These are phyloP conservation scores for Meteorus sp. DNA, from an alignment of 1,140 invertebrate genomes.

Conservation along the genomic window DNA sequence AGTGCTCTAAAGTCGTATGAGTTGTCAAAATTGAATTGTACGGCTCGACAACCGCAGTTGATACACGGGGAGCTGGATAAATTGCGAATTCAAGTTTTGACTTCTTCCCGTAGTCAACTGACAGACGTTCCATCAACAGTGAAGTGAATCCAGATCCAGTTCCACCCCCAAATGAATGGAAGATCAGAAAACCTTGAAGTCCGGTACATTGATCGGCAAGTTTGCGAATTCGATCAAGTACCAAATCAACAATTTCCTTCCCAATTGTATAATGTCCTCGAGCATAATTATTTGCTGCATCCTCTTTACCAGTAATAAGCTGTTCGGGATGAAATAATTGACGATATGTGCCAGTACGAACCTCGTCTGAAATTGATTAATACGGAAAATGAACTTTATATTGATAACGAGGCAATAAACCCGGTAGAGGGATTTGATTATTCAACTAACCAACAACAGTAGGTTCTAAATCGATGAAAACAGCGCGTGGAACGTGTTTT, in stretches of 20 bases:
- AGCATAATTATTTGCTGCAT: conserved; percentile 63
- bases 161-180: conserved; percentile 65
- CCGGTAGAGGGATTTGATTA: no score
- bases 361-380: conserved; percentile 45
- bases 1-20: conserved; percentile 67
- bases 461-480: conserved; percentile 25
- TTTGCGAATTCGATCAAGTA: conserved; percentile 78
- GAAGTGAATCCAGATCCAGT: conserved; percentile 80
- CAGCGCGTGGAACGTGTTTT: conserved; percentile 25
- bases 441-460: conserved; percentile 18
- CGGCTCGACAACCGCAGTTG: conserved; percentile 71
- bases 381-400: conserved; percentile 2
- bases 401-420: no score
- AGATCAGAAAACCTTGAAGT: conserved; percentile 85
- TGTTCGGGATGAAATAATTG: conserved; percentile 69
- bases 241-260: conserved; percentile 83
- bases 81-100: conserved; percentile 26
- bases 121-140: conserved; percentile 68
- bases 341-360: conserved; percentile 62
- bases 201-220: conserved; percentile 86
- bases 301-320: conserved; percentile 44
- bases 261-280: conserved; percentile 91
- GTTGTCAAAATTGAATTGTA: conserved; percentile 71
- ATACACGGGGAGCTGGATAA: conserved; percentile 24
- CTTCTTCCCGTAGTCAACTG: conserved; percentile 25